Evolutionary conservation across 2,797 vertebrate genomes (phyloP), one percentile per base, ranked within the genome.

Genomic region (Arrhamphus sclerolepis): DNA sequence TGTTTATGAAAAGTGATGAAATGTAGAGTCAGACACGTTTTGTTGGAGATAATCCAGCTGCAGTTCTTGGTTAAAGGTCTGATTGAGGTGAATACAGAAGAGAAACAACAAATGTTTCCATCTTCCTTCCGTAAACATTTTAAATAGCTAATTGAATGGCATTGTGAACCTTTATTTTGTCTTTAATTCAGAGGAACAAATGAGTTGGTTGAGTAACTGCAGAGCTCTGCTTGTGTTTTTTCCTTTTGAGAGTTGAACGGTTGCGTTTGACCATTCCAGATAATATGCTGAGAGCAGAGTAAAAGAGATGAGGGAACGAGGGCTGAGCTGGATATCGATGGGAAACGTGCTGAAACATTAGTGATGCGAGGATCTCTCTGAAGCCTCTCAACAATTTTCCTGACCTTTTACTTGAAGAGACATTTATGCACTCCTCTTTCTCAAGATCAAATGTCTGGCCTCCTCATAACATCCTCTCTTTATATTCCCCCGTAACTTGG

Each of bases 371-470:
- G 77, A 76, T 73, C 64, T 46, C 73, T 79, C 52, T 52, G 68
- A 80, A 83, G 34, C 57, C 56, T 70, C 75, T 80, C 61, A 56
- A 75, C 69, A 56, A 14, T 66, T 66, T 22, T 62, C 50, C 70
- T 81, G 77, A 85, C 77, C 78, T 81, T 87, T 89, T 82, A 79
- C 74, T 80, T 81, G 72, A 81, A 72, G 66, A 86, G 77, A 73
- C 72, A 7, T 83, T 89, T 69, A 84, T 73, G 71, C 62, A 76
- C 78, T 78, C 57, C 64, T 66, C 42, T 66, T 55, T 61, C 70
- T 77, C 56, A 57, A 79, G 79, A 83, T 83, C 86, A 82, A 70
- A 81, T 78, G 63, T 80, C 80, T 66, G 70, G 67, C 74, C 63
- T 55, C 55, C 68, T 82, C 68, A 29, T 72, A 62, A 54, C 59